Evolutionary conservation across 2,113 vertebrate species (phyloP).

Genomic region (Hemiscyllium ocellatum): DNA sequence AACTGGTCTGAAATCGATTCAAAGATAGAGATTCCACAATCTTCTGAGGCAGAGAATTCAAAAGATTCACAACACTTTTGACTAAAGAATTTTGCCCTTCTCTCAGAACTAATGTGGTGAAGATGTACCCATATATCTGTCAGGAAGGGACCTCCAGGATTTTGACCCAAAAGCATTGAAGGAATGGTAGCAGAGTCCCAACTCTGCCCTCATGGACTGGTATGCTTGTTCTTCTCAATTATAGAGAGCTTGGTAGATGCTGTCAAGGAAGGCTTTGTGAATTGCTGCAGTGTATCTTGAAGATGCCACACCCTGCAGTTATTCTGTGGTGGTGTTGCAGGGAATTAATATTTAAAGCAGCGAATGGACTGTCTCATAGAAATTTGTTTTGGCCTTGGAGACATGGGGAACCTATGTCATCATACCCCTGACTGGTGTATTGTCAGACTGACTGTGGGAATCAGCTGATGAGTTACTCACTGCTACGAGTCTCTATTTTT

Average conservation of each 20-base stretch:
- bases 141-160: background rate
- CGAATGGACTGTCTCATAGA: background rate
- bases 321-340: background rate
- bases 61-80: too few species aligned
- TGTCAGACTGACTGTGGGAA: background rate
- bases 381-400: background rate
- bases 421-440: background rate
- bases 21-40: too few species aligned
- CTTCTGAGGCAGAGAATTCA: too few species aligned
- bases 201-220: background rate
- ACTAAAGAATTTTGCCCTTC: too few species aligned
- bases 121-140: background rate
- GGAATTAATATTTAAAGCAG: background rate
- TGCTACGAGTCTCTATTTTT: background rate
- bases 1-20: too few species aligned
- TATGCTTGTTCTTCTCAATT: background rate
- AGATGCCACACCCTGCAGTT: background rate
- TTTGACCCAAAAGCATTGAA: background rate
- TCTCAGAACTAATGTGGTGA: background rate
- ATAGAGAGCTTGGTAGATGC: background rate
- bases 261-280: background rate
- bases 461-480: background rate
- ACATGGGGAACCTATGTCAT: too few species aligned
- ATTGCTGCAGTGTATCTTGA: background rate
- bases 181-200: background rate